Evolutionary conservation across 2,888 invertebrate species (phyloP).

Genomic region (Camponotus fellah): DNA sequence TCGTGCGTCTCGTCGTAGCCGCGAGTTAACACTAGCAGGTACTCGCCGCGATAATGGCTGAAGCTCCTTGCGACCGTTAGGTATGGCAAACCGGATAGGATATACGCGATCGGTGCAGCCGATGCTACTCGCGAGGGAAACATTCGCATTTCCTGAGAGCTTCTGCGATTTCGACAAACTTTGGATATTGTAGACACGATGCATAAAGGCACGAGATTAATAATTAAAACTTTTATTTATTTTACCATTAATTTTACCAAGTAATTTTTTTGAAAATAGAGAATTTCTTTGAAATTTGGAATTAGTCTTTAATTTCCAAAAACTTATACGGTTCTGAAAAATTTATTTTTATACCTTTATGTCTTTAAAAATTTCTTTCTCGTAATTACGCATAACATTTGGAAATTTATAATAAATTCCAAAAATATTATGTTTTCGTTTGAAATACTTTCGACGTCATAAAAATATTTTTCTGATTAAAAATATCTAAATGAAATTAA

Average conservation of each 20-base stretch:
- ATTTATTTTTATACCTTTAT: background rate
- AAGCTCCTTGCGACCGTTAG: constrained; percentile 79
- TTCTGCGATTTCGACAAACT: constrained; percentile 28
- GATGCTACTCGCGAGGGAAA: constrained; percentile 4
- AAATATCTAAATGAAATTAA: background rate
- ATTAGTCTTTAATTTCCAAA: too few relatives aligned
- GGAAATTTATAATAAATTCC: background rate
- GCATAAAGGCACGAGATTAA: background rate
- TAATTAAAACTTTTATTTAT: constrained; percentile 24
- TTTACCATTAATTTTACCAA: too few relatives aligned
- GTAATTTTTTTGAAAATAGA: background rate
- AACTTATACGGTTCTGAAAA: too few relatives aligned
- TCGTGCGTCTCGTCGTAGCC: constrained; percentile 63
- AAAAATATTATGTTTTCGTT: background rate
- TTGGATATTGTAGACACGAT: background rate
- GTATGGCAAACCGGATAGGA: constrained; percentile 72
- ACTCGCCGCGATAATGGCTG: constrained; percentile 76
- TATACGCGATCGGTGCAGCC: constrained; percentile 49
- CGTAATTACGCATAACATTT: background rate
- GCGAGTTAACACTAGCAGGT: constrained; percentile 75
- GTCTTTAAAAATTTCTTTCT: background rate
- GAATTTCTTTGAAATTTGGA: too few relatives aligned
- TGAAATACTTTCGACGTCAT: background rate
- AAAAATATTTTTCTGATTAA: background rate
- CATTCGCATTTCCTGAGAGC: background rate